A percentile compares a stretch with the other conserved stretches of the same genome.
These are phyloP conservation scores for Nowickia ferox DNA, from an alignment of 2,888 invertebrate species.

Conservation along the genomic window DNA sequence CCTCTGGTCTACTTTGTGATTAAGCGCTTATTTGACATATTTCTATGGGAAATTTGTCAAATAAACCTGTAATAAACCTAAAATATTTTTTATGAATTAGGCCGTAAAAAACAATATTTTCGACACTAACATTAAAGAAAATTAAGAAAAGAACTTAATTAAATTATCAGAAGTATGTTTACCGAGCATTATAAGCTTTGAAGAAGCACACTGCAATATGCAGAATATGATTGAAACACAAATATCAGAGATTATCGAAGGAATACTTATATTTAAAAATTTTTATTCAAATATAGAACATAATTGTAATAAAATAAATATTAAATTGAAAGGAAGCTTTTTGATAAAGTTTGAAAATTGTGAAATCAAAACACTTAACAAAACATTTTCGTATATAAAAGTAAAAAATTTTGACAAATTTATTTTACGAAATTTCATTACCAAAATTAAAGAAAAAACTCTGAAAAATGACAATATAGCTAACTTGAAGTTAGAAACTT, in stretches of 20 bases:
- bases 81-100: no score
- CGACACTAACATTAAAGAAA: conserved; percentile 22
- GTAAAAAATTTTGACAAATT: conserved; percentile 29
- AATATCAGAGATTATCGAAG: conserved; percentile 1
- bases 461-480: no score
- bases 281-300: conserved; percentile 8
- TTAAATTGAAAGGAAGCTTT: no score
- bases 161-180: conserved; percentile 2
- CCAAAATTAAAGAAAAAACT: no score
- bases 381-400: conserved; percentile 16
- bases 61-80: no score
- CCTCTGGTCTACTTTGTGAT: no score
- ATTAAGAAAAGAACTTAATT: conserved; percentile 2
- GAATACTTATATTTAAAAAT: conserved; percentile 12
- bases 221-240: no score
- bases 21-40: no score
- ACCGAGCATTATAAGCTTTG: neutral
- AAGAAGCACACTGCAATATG: neutral
- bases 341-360: conserved; percentile 12
- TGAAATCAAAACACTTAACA: conserved; percentile 19
- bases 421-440: conserved; percentile 19
- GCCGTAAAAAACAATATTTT: conserved; percentile 1
- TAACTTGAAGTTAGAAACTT: no score
- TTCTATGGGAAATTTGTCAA: no score
- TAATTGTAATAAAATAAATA: neutral